phyloP scores from a whole-genome alignment of 2,113 vertebrate genomes.

The Meles meles region DNA sequence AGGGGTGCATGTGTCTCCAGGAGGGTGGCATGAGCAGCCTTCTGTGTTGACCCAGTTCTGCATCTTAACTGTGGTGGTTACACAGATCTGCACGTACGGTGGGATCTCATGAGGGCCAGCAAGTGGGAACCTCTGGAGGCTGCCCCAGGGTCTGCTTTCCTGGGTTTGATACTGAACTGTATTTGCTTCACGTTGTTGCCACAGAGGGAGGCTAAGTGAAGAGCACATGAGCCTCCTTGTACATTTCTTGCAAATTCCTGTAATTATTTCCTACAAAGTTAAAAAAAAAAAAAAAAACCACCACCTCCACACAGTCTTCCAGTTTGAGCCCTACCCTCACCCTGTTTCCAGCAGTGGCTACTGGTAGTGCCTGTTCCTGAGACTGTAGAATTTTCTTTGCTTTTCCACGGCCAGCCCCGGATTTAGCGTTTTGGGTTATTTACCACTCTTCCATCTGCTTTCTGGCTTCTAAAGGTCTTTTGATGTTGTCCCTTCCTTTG shows the following conservation, averaged over 20 bases:
- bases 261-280: background rate
- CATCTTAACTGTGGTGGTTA: accelerated
- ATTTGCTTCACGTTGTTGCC: background rate
- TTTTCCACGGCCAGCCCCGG: background rate
- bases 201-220: background rate
- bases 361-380: background rate
- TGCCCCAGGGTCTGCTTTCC: background rate
- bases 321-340: background rate
- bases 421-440: background rate
- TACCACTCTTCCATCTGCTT: background rate
- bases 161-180: background rate
- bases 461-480: background rate
- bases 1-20: too few relatives aligned
- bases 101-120: background rate
- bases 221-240: background rate
- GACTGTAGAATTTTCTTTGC: background rate
- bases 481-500: background rate
- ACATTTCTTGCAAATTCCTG: background rate
- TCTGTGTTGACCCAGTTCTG: background rate
- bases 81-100: accelerated
- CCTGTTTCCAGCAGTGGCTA: background rate
- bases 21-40: background rate
- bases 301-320: background rate
- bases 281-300: background rate
- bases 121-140: background rate